phyloP scores from a whole-genome alignment of 2,113 vertebrate genomes.

The Engystomops pustulosus region DNA sequence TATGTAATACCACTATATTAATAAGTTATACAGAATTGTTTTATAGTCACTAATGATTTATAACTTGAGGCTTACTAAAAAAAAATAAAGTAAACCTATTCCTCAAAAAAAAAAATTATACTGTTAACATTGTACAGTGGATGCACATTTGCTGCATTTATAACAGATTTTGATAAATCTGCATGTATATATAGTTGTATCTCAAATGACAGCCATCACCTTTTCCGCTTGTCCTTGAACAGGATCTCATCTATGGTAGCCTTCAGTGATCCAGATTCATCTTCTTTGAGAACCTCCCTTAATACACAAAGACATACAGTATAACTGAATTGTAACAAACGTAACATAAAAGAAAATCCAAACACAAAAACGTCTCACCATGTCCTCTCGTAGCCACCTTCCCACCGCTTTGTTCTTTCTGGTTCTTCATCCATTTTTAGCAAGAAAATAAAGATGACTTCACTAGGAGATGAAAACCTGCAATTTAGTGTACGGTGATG shows the following conservation, averaged over 20 bases:
- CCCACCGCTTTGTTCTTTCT: constrained; percentile 94
- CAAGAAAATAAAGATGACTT: neutral
- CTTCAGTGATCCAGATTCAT: constrained; percentile 94
- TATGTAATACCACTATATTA: too few species aligned
- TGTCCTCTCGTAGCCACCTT: constrained; percentile 97
- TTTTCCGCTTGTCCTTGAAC: constrained; percentile 92
- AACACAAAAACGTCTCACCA: constrained; percentile 69
- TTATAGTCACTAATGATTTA: too few species aligned
- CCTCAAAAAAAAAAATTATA: too few species aligned
- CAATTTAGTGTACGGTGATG: neutral
- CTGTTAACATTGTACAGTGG: too few species aligned
- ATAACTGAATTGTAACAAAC: neutral
- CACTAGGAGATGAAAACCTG: neutral
- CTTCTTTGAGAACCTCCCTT: constrained; percentile 97
- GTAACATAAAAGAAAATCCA: neutral
- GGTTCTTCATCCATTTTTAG: constrained; percentile 91
- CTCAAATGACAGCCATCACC: constrained; percentile 67
- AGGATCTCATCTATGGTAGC: constrained; percentile 94
- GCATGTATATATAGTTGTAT: too few species aligned
- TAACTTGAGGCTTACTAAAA: too few species aligned
- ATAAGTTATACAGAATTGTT: too few species aligned
- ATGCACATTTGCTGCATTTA: too few species aligned
- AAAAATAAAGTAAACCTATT: too few species aligned
- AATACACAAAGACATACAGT: constrained; percentile 4
- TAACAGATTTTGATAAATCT: too few species aligned